These are phyloP conservation scores for Hofmannophila pseudospretella DNA, from an alignment of 2,888 invertebrate species.

Conservation along the genomic window DNA sequence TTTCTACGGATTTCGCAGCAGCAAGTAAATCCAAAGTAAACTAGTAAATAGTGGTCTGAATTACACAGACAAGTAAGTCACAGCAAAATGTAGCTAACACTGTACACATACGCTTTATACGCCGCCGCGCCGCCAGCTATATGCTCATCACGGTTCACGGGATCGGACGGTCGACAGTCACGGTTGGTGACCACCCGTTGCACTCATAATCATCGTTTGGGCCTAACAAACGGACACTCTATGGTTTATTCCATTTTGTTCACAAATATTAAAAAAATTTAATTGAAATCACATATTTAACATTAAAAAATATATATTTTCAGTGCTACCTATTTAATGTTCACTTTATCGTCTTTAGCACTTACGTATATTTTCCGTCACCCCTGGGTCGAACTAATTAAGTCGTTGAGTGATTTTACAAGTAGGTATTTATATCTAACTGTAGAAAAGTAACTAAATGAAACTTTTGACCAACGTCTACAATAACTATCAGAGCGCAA, in stretches of 20 bases:
- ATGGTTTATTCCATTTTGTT: background rate
- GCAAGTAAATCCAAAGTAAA: too few species aligned
- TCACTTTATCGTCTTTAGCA: too few species aligned
- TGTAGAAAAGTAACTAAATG: conserved; percentile 2
- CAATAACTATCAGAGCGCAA: conserved; percentile 56
- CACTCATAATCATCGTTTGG: conserved; percentile 20
- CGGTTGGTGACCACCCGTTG: conserved; percentile 49
- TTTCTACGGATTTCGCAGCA: too few species aligned
- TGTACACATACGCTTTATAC: conserved; percentile 3
- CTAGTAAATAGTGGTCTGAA: background rate
- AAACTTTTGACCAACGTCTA: background rate
- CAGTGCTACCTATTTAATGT: too few species aligned
- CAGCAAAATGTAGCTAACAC: background rate
- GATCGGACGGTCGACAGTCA: conserved; percentile 41
- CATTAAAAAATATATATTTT: too few species aligned
- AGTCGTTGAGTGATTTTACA: too few species aligned
- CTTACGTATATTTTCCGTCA: too few species aligned
- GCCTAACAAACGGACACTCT: too few species aligned
- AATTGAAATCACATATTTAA: too few species aligned
- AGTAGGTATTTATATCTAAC: too few species aligned
- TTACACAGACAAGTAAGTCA: background rate
- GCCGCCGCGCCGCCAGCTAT: conserved; percentile 20
- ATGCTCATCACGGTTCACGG: conserved; percentile 60
- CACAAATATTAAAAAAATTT: background rate
- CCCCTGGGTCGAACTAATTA: too few species aligned